Evolutionary conservation across 2,888 invertebrate genomes (phyloP).

Genomic region (Anagyrus pseudococci): DNA sequence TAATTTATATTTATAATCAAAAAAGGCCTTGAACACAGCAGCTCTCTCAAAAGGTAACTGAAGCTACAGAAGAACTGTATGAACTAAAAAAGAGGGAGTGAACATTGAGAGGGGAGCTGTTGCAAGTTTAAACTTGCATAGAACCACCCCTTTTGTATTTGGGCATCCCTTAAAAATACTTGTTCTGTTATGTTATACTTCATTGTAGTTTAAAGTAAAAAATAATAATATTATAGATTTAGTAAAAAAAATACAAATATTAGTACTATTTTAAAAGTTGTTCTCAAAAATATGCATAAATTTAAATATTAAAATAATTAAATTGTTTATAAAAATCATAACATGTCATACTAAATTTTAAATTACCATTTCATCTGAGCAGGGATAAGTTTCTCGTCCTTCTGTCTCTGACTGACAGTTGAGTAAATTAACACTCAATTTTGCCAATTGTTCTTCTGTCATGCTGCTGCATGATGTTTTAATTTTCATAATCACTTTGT

Average conservation of each 20-base stretch:
- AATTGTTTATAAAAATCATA: background rate
- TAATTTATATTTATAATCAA: background rate
- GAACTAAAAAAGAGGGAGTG: background rate
- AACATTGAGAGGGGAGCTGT: slow-evolving; percentile 40
- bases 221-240: too few relatives aligned
- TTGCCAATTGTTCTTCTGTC: slow-evolving; percentile 72
- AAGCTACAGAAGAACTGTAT: background rate
- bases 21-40: too few relatives aligned
- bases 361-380: slow-evolving; percentile 68
- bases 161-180: background rate
- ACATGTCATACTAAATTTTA: background rate
- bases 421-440: slow-evolving; percentile 71
- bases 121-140: slow-evolving; percentile 52
- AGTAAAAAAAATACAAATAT: too few relatives aligned
- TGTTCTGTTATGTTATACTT: background rate
- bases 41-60: slow-evolving; percentile 14
- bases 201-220: background rate
- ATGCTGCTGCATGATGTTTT: slow-evolving; percentile 67
- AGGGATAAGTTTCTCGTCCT: slow-evolving; percentile 67
- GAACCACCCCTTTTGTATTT: slow-evolving; percentile 39
- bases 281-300: background rate
- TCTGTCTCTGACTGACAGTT: slow-evolving; percentile 73
- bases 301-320: slow-evolving; percentile 2
- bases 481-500: slow-evolving; percentile 70
- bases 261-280: background rate